Conservation (phyloP, 2,113 vertebrate genomes). For the Salvelinus namaycush region DNA sequence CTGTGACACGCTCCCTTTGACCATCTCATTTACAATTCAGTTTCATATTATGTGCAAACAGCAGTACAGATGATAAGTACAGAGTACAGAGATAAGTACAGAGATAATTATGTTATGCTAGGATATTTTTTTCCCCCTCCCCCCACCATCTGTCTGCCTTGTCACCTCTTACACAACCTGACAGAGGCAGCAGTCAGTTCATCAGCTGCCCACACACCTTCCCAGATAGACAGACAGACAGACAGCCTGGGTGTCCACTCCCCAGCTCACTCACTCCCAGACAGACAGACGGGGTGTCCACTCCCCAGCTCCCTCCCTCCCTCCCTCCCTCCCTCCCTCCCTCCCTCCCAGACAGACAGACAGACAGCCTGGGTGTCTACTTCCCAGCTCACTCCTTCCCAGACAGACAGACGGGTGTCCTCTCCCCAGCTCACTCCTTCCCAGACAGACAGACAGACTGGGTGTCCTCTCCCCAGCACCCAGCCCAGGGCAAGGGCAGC, state of each 20-base stretch:
- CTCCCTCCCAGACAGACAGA: neutral
- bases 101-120: conserved; percentile 43
- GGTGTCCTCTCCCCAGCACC: neutral
- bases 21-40: conserved; percentile 31
- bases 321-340: too few relatives aligned
- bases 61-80: neutral
- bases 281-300: too few relatives aligned
- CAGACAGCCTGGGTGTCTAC: neutral
- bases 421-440: neutral
- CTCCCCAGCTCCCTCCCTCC: too few relatives aligned
- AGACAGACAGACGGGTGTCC: neutral
- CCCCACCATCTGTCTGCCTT: conserved; percentile 53
- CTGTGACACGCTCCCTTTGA: conserved; percentile 27
- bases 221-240: neutral
- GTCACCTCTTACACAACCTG: conserved; percentile 36
- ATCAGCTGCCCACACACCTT: conserved; percentile 26
- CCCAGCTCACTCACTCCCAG: too few relatives aligned
- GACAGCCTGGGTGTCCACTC: too few relatives aligned
- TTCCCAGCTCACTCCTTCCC: neutral
- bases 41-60: conserved; percentile 7
- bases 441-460: neutral
- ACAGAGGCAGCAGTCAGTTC: conserved; percentile 44
- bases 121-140: conserved; percentile 29
- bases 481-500: neutral
- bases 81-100: too few relatives aligned